phyloP scores from a whole-genome alignment of 2,113 vertebrate genomes.

The Pituophis catenifer region DNA sequence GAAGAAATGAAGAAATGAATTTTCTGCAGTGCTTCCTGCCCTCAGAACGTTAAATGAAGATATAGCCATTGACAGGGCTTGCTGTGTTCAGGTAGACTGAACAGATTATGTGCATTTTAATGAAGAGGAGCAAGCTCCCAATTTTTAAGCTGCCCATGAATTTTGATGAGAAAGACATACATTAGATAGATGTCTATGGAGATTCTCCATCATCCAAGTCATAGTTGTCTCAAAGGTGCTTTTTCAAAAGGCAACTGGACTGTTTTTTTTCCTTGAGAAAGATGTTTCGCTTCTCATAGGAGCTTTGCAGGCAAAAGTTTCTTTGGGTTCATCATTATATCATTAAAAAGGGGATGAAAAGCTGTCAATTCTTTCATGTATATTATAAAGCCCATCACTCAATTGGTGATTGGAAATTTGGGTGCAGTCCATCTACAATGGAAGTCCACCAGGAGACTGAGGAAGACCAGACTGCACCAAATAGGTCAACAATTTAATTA shows the following conservation, averaged over 20 bases:
- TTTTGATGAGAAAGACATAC: neutral
- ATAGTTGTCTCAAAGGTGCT: neutral
- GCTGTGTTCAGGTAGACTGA: neutral
- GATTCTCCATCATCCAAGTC: neutral
- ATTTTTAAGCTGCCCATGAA: neutral
- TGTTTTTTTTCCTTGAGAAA: neutral
- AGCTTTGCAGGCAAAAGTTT: neutral
- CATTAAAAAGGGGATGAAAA: neutral
- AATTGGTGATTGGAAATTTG: neutral
- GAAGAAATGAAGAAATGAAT: neutral
- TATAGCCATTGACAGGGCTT: neutral
- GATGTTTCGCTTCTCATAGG: neutral
- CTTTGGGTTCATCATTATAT: neutral
- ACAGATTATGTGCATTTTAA: neutral
- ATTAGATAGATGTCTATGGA: neutral
- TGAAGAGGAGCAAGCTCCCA: neutral
- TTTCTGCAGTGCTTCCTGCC: neutral
- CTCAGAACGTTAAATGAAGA: slow-evolving; percentile 1
- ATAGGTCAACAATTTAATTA: neutral
- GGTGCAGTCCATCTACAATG: neutral
- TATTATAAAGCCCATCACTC: neutral
- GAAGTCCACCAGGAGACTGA: neutral
- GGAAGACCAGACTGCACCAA: neutral
- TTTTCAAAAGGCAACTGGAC: neutral
- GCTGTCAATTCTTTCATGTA: neutral